Percentiles rank a stretch among this genome's conserved stretches.
phyloP scores from a whole-genome alignment of 2,113 vertebrate genomes.

The Tupaia chinensis region DNA sequence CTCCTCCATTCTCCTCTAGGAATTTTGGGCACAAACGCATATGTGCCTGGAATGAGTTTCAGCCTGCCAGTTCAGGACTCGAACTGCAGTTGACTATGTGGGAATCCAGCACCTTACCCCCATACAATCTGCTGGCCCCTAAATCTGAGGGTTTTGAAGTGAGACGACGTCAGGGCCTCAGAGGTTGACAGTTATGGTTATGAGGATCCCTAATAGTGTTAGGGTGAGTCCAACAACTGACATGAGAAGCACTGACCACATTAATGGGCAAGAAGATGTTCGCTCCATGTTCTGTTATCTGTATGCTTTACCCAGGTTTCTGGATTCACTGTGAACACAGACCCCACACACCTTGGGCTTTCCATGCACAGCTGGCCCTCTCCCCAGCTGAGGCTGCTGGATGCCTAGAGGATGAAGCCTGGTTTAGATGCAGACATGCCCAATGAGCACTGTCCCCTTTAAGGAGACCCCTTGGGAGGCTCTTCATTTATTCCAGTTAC shows the following conservation, averaged over 20 bases:
- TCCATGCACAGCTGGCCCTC: neutral
- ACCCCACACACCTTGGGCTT: neutral
- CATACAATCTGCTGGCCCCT: too few relatives aligned
- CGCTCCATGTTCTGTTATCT: neutral
- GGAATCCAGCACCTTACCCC: too few relatives aligned
- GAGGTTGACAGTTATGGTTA: neutral
- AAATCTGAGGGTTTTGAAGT: neutral
- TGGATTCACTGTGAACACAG: neutral
- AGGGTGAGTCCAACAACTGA: neutral
- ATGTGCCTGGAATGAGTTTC: too few relatives aligned
- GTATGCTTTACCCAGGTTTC: neutral
- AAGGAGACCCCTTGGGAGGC: constrained; percentile 24
- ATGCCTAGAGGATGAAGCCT: neutral
- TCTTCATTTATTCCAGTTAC: neutral
- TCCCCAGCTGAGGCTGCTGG: neutral
- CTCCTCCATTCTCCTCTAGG: too few relatives aligned
- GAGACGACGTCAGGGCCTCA: neutral
- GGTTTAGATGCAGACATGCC: constrained; percentile 1
- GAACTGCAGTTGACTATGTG: too few relatives aligned
- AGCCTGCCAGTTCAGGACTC: too few relatives aligned
- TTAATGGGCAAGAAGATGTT: neutral
- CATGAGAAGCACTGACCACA: neutral
- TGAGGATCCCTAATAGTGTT: neutral
- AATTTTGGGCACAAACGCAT: too few relatives aligned
- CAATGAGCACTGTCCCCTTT: neutral